Conservation (phyloP, 2,797 vertebrate genomes). For the Etheostoma nigrum region DNA sequence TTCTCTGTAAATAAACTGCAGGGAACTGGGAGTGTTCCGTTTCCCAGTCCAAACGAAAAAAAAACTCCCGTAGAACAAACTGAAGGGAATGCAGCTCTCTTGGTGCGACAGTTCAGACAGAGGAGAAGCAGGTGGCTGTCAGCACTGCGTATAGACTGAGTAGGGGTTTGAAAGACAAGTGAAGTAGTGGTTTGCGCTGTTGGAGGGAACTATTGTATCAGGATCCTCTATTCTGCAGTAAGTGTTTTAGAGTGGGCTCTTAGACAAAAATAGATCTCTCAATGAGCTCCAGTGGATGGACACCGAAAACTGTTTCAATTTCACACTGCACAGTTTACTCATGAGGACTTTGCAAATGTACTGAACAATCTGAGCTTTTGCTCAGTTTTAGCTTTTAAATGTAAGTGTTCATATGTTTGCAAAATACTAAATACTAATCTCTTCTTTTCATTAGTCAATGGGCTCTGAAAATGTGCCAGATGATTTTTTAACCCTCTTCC, state of each 20-base stretch:
- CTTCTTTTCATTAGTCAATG: slow-evolving; percentile 9
- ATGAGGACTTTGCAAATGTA: slow-evolving; percentile 31
- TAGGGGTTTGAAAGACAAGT: slow-evolving; percentile 50
- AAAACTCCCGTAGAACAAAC: slow-evolving; percentile 30
- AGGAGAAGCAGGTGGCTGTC: slow-evolving; percentile 75
- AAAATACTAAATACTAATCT: background rate
- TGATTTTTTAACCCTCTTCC: slow-evolving; percentile 38
- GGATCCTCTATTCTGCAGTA: slow-evolving; percentile 51
- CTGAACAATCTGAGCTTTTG: background rate
- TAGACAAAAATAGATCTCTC: slow-evolving; percentile 69
- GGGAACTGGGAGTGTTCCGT: slow-evolving; percentile 39
- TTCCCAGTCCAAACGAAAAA: slow-evolving; percentile 32
- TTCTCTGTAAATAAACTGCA: slow-evolving; percentile 64
- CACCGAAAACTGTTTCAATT: slow-evolving; percentile 37
- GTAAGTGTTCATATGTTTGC: background rate
- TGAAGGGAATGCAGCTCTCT: slow-evolving; percentile 34
- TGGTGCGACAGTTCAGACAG: slow-evolving; percentile 52
- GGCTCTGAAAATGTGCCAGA: slow-evolving; percentile 16
- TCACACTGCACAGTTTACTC: slow-evolving; percentile 14
- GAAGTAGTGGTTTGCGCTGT: slow-evolving; percentile 59
- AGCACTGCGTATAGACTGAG: slow-evolving; percentile 47
- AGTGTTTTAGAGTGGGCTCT: slow-evolving; percentile 71
- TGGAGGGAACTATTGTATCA: slow-evolving; percentile 67
- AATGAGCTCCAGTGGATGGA: slow-evolving; percentile 52
- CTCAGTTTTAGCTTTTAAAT: background rate